Evolutionary conservation across 2,113 vertebrate genomes (phyloP).

Genomic region (Daubentonia madagascariensis): DNA sequence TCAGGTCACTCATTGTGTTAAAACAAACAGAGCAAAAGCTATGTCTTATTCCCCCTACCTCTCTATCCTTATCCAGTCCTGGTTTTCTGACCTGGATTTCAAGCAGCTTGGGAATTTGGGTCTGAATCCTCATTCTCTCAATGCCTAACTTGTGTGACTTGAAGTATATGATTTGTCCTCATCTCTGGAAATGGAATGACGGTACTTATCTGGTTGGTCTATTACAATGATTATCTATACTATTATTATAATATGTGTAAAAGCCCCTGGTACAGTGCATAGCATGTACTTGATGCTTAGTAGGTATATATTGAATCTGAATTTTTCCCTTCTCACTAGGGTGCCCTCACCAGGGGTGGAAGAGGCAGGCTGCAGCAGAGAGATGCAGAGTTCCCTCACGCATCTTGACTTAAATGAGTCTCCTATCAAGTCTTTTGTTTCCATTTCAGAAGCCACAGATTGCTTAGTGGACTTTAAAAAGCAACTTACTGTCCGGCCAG

Average conservation of each 20-base stretch:
- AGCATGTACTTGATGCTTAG: not conserved
- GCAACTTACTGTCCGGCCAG: conserved; percentile 46
- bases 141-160: not conserved
- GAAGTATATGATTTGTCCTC: not conserved
- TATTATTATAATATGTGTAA: not conserved
- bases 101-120: not conserved
- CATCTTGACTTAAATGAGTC: conserved; percentile 75
- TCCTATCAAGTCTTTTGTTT: conserved; percentile 83
- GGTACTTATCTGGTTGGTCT: not conserved
- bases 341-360: not conserved
- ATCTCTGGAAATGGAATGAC: not conserved
- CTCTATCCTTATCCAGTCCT: not conserved
- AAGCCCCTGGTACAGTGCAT: not conserved
- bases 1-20: not conserved
- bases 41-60: not conserved
- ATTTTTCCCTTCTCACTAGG: conserved; percentile 47
- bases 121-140: not conserved
- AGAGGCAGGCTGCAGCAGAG: conserved; percentile 51
- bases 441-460: conserved; percentile 87
- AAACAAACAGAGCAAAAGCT: conserved; percentile 25
- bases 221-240: not conserved
- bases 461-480: conserved; percentile 86
- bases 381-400: conserved; percentile 50
- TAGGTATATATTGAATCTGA: conserved; percentile 18
- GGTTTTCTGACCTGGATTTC: conserved; percentile 22